phyloP scores from a whole-genome alignment of 2,888 invertebrate species.

The Drosophila affinis region DNA sequence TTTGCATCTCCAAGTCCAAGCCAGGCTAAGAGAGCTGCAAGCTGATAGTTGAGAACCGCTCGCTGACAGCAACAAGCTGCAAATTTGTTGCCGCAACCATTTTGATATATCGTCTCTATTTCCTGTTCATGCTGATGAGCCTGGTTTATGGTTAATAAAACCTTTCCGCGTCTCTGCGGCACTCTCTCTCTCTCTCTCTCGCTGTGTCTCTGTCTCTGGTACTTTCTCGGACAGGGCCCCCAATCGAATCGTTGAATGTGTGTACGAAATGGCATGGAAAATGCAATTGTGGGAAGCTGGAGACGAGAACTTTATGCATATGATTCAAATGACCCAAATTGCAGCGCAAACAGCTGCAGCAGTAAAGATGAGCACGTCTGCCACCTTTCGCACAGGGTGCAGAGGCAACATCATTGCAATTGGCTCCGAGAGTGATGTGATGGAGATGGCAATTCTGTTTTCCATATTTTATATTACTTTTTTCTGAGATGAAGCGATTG shows the following conservation, averaged over 20 bases:
- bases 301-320: slow-evolving; percentile 67
- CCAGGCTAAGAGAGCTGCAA: slow-evolving; percentile 7
- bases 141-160: slow-evolving; percentile 41
- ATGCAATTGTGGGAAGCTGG: slow-evolving; percentile 54
- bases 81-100: slow-evolving; percentile 56
- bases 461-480: not conserved
- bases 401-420: not conserved
- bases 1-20: not conserved
- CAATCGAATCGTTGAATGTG: slow-evolving; percentile 4
- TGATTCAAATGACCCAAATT: slow-evolving; percentile 80
- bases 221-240: slow-evolving; percentile 8
- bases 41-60: slow-evolving; percentile 36
- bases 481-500: not conserved
- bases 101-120: slow-evolving; percentile 73
- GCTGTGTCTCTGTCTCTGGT: not conserved
- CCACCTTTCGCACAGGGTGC: slow-evolving; percentile 27
- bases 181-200: not conserved
- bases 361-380: slow-evolving; percentile 24
- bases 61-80: slow-evolving; percentile 70
- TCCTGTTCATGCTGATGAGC: slow-evolving; percentile 73
- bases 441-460: not conserved
- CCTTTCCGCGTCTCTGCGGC: slow-evolving; percentile 10
- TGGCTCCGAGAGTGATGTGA: too few species aligned
- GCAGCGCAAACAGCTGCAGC: slow-evolving; percentile 71
- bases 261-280: slow-evolving; percentile 43